These are phyloP conservation scores for Sebastiscus albofasciatus DNA, from an alignment of 2,797 vertebrate genomes.

Conservation along the genomic window DNA sequence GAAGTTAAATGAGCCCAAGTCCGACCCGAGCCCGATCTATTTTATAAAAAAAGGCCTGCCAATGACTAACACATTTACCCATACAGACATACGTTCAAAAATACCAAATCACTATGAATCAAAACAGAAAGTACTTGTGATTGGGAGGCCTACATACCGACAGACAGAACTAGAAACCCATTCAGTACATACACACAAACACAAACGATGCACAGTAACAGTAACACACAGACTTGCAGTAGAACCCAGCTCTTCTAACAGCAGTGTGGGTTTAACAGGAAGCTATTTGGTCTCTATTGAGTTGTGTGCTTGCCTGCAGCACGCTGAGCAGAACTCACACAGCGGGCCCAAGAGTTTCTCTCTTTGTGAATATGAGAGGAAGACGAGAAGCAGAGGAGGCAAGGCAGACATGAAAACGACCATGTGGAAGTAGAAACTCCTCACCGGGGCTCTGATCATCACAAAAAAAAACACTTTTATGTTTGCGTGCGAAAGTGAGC, in stretches of 20 bases:
- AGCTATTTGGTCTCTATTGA: conserved; percentile 46
- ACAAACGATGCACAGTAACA: background rate
- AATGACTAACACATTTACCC: no score
- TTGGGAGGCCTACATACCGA: background rate
- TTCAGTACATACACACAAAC: background rate
- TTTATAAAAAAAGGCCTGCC: no score
- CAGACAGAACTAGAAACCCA: background rate
- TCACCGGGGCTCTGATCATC: background rate
- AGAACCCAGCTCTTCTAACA: conserved; percentile 27
- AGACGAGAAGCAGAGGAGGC: conserved; percentile 28
- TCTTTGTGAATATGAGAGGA: conserved; percentile 48
- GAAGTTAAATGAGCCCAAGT: background rate
- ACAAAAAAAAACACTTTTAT: background rate
- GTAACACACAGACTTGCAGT: conserved; percentile 2
- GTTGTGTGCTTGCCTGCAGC: conserved; percentile 34
- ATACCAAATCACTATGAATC: no score
- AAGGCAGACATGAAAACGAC: conserved; percentile 43
- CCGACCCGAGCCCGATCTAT: background rate
- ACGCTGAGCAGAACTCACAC: conserved; percentile 40
- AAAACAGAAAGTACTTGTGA: background rate
- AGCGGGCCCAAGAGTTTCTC: conserved; percentile 18
- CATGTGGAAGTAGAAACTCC: conserved; percentile 12
- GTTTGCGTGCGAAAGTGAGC: background rate
- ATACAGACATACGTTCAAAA: no score
- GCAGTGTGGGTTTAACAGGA: conserved; percentile 52